phyloP scores from a whole-genome alignment of 2,113 vertebrate genomes.

The Muntiacus reevesi region DNA sequence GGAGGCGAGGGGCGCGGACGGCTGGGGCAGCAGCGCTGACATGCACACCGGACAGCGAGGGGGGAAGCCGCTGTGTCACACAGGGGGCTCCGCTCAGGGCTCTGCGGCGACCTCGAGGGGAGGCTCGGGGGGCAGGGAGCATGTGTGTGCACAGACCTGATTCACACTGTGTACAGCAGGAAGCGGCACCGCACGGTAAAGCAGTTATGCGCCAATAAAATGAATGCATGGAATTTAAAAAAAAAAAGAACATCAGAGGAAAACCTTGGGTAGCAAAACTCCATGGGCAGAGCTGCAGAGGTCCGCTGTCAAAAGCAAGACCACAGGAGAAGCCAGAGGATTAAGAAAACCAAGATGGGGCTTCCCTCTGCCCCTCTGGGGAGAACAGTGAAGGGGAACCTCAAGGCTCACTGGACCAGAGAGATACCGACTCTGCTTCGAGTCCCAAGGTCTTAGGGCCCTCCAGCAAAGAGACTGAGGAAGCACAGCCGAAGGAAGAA shows the following conservation, averaged over 20 bases:
- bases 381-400: background rate
- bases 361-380: background rate
- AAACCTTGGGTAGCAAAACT: background rate
- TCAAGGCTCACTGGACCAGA: background rate
- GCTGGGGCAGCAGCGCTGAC: no score
- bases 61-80: no score
- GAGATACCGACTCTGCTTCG: background rate
- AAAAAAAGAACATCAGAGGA: background rate
- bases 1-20: no score
- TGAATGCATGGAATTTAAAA: background rate
- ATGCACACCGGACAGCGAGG: fast-evolving
- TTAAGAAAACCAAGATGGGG: background rate
- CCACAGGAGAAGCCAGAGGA: background rate
- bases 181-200: background rate
- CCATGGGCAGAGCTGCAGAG: background rate
- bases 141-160: background rate
- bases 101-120: background rate
- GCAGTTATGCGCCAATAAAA: background rate
- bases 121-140: background rate
- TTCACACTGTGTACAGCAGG: background rate
- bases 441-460: background rate
- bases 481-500: background rate
- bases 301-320: background rate
- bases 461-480: background rate
- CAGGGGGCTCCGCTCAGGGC: no score